Base-by-base conservation (phyloP, 2,888 invertebrate genomes). In the Margaritifera margaritifera region DNA sequence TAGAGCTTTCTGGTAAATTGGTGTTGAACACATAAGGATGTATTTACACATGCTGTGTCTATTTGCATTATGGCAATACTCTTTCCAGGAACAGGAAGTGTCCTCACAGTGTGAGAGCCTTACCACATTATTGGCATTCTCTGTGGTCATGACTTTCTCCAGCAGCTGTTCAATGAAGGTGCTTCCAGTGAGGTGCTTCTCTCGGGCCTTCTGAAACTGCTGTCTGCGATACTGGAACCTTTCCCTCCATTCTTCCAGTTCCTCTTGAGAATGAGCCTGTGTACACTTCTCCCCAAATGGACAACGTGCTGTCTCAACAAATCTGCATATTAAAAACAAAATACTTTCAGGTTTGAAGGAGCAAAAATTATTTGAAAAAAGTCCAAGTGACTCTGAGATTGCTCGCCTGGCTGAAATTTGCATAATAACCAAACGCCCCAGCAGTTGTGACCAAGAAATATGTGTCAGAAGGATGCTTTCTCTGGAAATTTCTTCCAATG, bases 241-340 rank as follows among this genome's bases (percentile, higher is more conserved):
- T 78, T 93, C 93, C 80, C 93, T 92, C 94, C 95, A 94, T 88
- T 94, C 94, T 31, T 92, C 91, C 15, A 94, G 89, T 87, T 95
- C 95, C 62, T 93, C 93, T 27, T 91, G 88, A 2, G 94, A 93
- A 85, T 95, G 95, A 1, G 95, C 95, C 86, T 93, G 93, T 18
- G 93, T 93, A 87, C 95, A 95, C 83, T 93, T 93, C 62, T 92
- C 92, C 24, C 94, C 94, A 82, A 93, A 93, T 62, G 93, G 92
- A 85, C 94, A 95, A 4, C 81, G 80, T 8, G 80, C 80, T 60
- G 75, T 83, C 52, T 84, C 84, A 60, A 71, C 58, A 66, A 75
- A 84, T 61, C 86, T 86, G 63, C 20, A 61, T 62, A 54, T 50
- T 53, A 51, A 20, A 52, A 60, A 42, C 42, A 42, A 42, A 42